phyloP scores from a whole-genome alignment of 1,140 invertebrate genomes.

The Zaprionus lachaisei region DNA sequence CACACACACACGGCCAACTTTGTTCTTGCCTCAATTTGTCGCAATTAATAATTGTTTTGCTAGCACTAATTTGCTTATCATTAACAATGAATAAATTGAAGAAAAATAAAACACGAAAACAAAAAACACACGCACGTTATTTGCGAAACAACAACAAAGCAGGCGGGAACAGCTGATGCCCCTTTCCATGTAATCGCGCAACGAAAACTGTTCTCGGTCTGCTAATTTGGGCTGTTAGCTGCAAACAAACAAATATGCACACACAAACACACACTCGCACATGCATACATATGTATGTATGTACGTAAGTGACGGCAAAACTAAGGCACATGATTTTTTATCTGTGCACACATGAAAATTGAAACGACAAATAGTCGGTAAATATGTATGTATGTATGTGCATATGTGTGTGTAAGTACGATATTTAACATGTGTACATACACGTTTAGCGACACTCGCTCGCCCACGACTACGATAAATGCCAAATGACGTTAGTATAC shows the following conservation, averaged over 20 bases:
- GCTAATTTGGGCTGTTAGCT: slow-evolving; percentile 34
- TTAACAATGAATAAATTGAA: not conserved
- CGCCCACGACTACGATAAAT: slow-evolving; percentile 32
- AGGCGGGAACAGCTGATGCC: slow-evolving; percentile 36
- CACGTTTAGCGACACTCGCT: slow-evolving; percentile 25
- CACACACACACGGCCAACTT: not conserved
- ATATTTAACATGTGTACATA: slow-evolving; percentile 33
- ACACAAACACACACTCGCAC: not conserved
- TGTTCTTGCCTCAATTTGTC: slow-evolving; percentile 24
- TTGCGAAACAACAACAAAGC: not conserved
- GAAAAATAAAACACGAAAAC: slow-evolving; percentile 14
- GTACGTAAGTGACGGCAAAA: slow-evolving; percentile 35
- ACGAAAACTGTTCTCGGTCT: slow-evolving; percentile 25
- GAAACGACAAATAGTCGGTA: slow-evolving; percentile 61
- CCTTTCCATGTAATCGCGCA: slow-evolving; percentile 17
- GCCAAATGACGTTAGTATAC: slow-evolving; percentile 26
- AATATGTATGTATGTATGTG: slow-evolving; percentile 22
- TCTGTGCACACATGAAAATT: slow-evolving; percentile 65
- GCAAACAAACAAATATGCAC: slow-evolving; percentile 19
- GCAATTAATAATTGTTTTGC: slow-evolving; percentile 35
- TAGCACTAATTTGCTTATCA: slow-evolving; percentile 32
- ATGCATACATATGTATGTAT: not conserved
- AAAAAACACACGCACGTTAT: slow-evolving; percentile 19
- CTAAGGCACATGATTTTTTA: slow-evolving; percentile 70
- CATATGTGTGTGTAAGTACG: slow-evolving; percentile 15